Evolutionary conservation across 2,113 vertebrate species (phyloP).

Genomic region (Hirundichthys speculiger): DNA sequence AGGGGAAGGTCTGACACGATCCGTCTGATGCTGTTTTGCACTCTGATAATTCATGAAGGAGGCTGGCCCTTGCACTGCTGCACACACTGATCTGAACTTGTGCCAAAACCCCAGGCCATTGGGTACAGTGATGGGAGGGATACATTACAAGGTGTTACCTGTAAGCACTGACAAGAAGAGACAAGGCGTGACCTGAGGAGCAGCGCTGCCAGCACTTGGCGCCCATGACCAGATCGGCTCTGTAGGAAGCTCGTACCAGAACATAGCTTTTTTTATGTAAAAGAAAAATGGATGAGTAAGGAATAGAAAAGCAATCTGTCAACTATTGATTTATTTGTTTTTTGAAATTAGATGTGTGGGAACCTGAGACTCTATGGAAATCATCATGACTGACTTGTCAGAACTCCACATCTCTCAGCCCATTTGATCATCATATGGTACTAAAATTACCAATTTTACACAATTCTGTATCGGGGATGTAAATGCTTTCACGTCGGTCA

Average conservation of each 20-base stretch:
- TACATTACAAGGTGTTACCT: slow-evolving; percentile 70
- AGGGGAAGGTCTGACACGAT: slow-evolving; percentile 72
- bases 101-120: slow-evolving; percentile 69
- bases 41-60: slow-evolving; percentile 72
- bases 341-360: too few relatives aligned
- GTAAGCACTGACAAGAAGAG: slow-evolving; percentile 63
- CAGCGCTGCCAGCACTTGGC: slow-evolving; percentile 54
- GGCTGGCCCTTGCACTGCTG: slow-evolving; percentile 49
- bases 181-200: slow-evolving; percentile 66
- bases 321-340: too few relatives aligned
- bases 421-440: too few relatives aligned
- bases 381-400: too few relatives aligned
- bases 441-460: too few relatives aligned
- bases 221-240: slow-evolving; percentile 27
- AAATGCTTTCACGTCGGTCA: too few relatives aligned
- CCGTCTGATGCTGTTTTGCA: slow-evolving; percentile 72
- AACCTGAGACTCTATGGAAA: too few relatives aligned
- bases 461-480: too few relatives aligned
- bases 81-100: slow-evolving; percentile 60
- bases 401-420: too few relatives aligned
- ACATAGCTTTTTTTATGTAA: not conserved
- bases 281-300: not conserved
- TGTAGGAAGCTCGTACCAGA: not conserved
- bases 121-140: slow-evolving; percentile 51
- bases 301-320: too few relatives aligned